Percentiles rank a stretch among this genome's conserved stretches.
These are phyloP conservation scores for Prochilodus magdalenae DNA, from an alignment of 2,113 vertebrate genomes.

Conservation along the genomic window DNA sequence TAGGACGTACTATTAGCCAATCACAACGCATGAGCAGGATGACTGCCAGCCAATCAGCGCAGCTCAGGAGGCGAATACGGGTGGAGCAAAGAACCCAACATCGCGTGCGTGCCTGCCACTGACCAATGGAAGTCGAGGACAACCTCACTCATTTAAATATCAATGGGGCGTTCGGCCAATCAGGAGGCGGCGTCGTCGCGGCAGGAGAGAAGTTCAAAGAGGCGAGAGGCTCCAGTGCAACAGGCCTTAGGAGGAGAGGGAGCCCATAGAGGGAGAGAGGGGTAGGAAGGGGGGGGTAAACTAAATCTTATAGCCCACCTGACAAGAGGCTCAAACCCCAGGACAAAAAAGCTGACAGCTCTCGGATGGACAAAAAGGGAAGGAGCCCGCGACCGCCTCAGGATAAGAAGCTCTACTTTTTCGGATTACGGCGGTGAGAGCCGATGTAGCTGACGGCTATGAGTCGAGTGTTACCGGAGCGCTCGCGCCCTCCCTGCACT, in stretches of 20 bases:
- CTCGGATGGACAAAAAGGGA: slow-evolving; percentile 21
- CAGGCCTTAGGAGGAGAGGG: not conserved
- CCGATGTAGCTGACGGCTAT: slow-evolving; percentile 31
- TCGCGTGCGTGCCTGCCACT: not conserved
- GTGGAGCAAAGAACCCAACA: not conserved
- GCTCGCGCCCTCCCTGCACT: slow-evolving; percentile 24
- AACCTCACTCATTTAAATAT: slow-evolving; percentile 62
- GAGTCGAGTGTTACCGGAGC: not conserved
- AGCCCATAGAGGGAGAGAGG: not conserved
- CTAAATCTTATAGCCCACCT: slow-evolving; percentile 19
- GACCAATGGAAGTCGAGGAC: slow-evolving; percentile 63
- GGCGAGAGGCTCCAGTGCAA: not conserved
- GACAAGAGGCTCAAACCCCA: not conserved
- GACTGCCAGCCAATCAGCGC: not conserved
- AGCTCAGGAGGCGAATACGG: not conserved
- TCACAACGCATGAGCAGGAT: not conserved
- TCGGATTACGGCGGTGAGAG: slow-evolving; percentile 36
- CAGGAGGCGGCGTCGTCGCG: slow-evolving; percentile 40
- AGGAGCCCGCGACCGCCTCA: not conserved
- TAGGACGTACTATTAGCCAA: not conserved
- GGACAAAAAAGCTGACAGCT: not conserved
- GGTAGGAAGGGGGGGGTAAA: not conserved
- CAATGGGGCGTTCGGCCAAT: slow-evolving; percentile 61
- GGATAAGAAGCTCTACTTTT: not conserved
- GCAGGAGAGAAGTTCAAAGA: slow-evolving; percentile 13